phyloP scores from a whole-genome alignment of 2,888 invertebrate species.

The Microctonus hyperodae region DNA sequence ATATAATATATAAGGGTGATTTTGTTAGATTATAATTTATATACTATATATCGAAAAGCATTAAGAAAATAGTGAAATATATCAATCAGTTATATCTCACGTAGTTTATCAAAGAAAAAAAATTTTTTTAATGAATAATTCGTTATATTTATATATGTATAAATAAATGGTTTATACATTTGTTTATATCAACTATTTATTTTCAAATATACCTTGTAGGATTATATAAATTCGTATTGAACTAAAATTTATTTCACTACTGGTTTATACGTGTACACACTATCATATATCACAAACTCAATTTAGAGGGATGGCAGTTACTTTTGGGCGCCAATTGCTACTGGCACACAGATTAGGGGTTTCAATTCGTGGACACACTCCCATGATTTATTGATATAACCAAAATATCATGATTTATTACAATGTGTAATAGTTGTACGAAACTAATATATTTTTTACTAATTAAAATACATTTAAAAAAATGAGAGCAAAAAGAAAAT shows the following conservation, averaged over 20 bases:
- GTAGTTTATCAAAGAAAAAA: background rate
- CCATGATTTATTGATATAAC: constrained; percentile 16
- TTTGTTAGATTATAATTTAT: background rate
- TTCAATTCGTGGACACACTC: background rate
- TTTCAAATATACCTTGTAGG: background rate
- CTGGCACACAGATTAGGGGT: constrained; percentile 9
- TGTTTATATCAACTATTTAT: background rate
- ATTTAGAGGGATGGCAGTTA: constrained; percentile 31
- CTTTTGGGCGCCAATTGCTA: constrained; percentile 14
- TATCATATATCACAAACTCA: constrained; percentile 24
- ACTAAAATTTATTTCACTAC: background rate
- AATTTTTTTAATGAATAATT: background rate
- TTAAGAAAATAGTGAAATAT: background rate
- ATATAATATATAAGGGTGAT: too few relatives aligned
- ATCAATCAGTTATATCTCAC: background rate
- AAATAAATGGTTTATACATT: too few relatives aligned
- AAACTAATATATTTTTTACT: too few relatives aligned
- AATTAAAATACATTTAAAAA: background rate
- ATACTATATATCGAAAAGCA: background rate
- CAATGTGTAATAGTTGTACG: too few relatives aligned
- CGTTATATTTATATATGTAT: background rate
- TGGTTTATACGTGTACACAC: background rate
- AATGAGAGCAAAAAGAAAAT: background rate
- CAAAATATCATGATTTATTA: background rate
- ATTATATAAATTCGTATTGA: background rate